phyloP scores from a whole-genome alignment of 2,888 invertebrate genomes.

The Clistopyga incitator region DNA sequence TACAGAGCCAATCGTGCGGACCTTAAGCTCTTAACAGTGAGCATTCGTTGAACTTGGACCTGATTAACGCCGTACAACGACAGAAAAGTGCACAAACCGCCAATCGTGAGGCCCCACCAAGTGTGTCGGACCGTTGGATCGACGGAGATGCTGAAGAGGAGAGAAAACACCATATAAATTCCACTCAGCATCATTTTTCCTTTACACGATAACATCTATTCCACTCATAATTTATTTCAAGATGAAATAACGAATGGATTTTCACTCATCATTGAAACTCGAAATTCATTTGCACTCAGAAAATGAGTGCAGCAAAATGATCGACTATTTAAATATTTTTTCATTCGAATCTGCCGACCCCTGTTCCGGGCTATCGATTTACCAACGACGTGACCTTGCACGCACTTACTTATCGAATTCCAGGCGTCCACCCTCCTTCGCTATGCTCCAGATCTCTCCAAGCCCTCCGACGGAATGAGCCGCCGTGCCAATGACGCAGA shows the following conservation, averaged over 20 bases:
- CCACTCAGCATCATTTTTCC: too few species aligned
- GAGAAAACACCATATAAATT: conserved; percentile 21
- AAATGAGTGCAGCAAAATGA: too few species aligned
- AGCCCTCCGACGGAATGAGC: conserved; percentile 90
- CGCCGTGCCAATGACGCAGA: conserved; percentile 91
- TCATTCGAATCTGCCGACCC: too few species aligned
- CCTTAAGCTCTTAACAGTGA: conserved; percentile 89
- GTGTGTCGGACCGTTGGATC: conserved; percentile 94
- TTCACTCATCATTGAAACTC: too few species aligned
- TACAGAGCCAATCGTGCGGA: conserved; percentile 91
- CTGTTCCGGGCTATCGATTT: neutral
- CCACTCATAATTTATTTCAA: too few species aligned
- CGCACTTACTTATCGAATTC: conserved; percentile 88
- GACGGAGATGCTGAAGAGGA: conserved; percentile 87
- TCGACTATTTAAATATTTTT: too few species aligned
- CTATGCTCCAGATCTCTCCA: conserved; percentile 89
- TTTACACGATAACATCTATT: too few species aligned
- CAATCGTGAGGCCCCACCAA: conserved; percentile 92
- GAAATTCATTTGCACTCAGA: too few species aligned
- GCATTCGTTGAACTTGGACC: conserved; percentile 91
- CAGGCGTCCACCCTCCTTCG: conserved; percentile 89
- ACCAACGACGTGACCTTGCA: neutral
- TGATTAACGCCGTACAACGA: conserved; percentile 95
- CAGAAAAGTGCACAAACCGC: conserved; percentile 92
- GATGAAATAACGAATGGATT: too few species aligned